Base-by-base conservation (phyloP, 2,113 vertebrate genomes). In the Ariopsis seemanni region DNA sequence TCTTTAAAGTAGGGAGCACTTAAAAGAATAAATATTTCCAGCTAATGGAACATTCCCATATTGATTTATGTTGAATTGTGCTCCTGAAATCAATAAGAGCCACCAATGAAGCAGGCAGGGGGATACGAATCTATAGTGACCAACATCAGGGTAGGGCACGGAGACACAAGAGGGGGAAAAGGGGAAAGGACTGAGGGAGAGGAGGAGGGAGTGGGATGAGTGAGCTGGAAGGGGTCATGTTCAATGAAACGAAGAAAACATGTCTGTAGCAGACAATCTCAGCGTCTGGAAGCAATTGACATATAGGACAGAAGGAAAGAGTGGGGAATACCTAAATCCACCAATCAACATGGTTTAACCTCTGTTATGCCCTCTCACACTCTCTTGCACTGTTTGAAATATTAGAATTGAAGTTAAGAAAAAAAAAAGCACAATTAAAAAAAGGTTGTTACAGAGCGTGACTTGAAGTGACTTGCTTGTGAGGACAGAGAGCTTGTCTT, bases 271-370 rank as follows among this genome's bases (percentile, higher is more conserved):
- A 62, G 79, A 48, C 79, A 60, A 58, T 58, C 25, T 48, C 82
- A 55, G 84, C 57, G 89, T 93, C 91, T 94, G 93, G 94, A 94
- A 94, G 88, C 91, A 92, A 94, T 94, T 91, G 63, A 58, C 48
- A 62, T 52, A 62, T 55, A 52, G 8, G 20, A 52, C 25, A 72
- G 69, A 50, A 77, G 55, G 5, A 74, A 90, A 22, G 22, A 74
- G 80, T 27, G 20, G 7, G 11, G 20, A 71, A 67, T 20, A 82
- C 22, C 20, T n/a, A 18, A 83, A 67, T 80, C 65, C 53, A 42
- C 71, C 22, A 91, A 83, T 55, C 77, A 69, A 84, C 69, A 71
- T 7, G 2, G 30, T 30, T 69, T 80, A 9, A 69, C 50, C 34
- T 86, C 57, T 30, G 60, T 30, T 53, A 20, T 81, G 34, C 42